phyloP scores from a whole-genome alignment of 2,797 vertebrate genomes.

The Dermochelys coriacea region DNA sequence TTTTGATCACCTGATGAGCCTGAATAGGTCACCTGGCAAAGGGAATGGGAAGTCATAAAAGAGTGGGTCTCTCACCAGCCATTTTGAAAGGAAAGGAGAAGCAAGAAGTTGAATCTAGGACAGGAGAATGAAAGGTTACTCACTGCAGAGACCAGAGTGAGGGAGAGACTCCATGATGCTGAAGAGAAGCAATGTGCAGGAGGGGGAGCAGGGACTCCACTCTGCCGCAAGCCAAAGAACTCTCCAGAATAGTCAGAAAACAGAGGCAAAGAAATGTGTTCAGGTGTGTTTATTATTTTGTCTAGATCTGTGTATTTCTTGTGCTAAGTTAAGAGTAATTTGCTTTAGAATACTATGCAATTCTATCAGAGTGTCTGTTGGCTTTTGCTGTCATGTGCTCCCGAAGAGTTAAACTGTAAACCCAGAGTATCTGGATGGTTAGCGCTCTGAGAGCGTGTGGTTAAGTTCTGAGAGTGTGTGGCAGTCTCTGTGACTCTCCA shows the following conservation, averaged over 20 bases:
- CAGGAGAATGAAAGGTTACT: not conserved
- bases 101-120: not conserved
- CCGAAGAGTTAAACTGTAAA: not conserved
- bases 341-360: not conserved
- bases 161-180: not conserved
- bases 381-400: not conserved
- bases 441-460: not conserved
- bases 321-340: not conserved
- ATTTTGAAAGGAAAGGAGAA: not conserved
- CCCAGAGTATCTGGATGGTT: not conserved
- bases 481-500: not conserved
- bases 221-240: not conserved
- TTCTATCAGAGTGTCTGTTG: not conserved
- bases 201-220: not conserved
- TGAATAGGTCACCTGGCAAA: not conserved
- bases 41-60: not conserved
- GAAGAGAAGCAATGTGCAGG: not conserved
- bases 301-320: not conserved
- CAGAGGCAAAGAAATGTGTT: not conserved
- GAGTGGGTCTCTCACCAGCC: not conserved
- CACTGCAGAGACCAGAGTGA: not conserved
- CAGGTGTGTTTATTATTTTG: not conserved
- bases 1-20: not conserved
- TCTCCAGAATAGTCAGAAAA: not conserved
- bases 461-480: not conserved